A percentile compares a stretch with the other conserved stretches of the same genome.
Evolutionary conservation across 1,140 invertebrate species (phyloP).

Genomic region (Dendroctonus ponderosae): DNA sequence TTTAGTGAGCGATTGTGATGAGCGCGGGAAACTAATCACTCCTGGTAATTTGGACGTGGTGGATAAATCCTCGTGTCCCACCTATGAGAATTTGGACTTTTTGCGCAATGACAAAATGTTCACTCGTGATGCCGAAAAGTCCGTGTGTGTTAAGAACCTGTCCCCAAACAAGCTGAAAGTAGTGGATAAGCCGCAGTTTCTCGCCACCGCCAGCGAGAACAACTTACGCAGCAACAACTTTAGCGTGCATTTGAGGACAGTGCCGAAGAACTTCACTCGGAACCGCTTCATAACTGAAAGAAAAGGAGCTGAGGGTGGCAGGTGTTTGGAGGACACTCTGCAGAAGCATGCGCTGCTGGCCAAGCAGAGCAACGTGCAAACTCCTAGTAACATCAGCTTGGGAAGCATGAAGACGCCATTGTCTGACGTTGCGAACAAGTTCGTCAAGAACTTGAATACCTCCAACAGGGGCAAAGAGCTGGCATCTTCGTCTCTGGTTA

Average conservation of each 20-base stretch:
- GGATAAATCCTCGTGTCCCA: conserved; percentile 29
- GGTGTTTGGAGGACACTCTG: conserved; percentile 10
- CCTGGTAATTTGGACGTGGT: conserved; percentile 6
- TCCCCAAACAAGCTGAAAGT: conserved; percentile 14
- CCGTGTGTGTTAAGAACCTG: conserved; percentile 39
- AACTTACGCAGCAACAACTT: conserved; percentile 37
- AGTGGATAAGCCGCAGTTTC: conserved; percentile 18
- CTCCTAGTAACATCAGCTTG: conserved; percentile 36
- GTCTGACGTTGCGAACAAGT: conserved; percentile 44
- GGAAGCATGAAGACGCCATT: conserved; percentile 37
- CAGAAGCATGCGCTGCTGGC: conserved; percentile 10
- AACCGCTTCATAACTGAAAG: conserved; percentile 40
- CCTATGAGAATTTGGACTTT: conserved; percentile 47
- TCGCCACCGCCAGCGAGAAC: conserved; percentile 22
- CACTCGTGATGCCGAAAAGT: conserved; percentile 36
- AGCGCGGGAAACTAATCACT: conserved; percentile 4
- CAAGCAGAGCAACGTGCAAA: conserved; percentile 17
- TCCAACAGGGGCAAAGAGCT: conserved; percentile 13
- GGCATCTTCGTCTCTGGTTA: conserved; percentile 39
- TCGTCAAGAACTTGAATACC: conserved; percentile 20
- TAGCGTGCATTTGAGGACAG: conserved; percentile 39
- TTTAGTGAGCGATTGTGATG: conserved; percentile 19
- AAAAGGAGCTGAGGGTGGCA: conserved; percentile 3
- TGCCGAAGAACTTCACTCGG: conserved; percentile 48
- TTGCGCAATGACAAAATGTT: conserved; percentile 43